Evolutionary conservation across 1,140 invertebrate genomes (phyloP).

Genomic region (Coelopa frigida): DNA sequence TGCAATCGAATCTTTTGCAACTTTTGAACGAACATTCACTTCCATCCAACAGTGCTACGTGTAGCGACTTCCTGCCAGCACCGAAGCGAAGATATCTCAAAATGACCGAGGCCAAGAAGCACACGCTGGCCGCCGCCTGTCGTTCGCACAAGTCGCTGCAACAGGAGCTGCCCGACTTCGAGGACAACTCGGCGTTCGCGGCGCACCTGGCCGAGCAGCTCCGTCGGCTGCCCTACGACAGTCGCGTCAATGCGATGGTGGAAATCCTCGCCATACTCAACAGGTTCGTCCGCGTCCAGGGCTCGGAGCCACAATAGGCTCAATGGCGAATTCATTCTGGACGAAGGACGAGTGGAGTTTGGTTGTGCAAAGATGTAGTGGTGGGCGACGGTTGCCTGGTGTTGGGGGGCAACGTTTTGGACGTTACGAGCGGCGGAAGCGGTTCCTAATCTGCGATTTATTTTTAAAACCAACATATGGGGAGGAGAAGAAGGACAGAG

Average conservation of each 20-base stretch:
- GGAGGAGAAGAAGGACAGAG: too few species aligned
- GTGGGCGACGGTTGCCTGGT: not conserved
- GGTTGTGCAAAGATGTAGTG: not conserved
- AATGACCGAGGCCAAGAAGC: constrained; percentile 13
- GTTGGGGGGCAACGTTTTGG: not conserved
- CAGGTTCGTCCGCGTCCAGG: constrained; percentile 7
- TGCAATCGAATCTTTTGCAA: too few species aligned
- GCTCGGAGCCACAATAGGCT: not conserved
- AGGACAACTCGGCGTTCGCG: constrained; percentile 9
- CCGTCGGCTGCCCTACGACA: constrained; percentile 3
- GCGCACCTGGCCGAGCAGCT: constrained; percentile 9
- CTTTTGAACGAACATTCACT: too few species aligned
- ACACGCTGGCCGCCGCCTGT: not conserved
- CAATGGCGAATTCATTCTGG: too few species aligned
- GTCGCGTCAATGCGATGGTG: constrained; percentile 8
- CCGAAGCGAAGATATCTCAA: not conserved
- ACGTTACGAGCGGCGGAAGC: not conserved
- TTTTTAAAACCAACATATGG: too few species aligned
- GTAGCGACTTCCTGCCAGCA: too few species aligned
- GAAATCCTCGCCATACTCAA: constrained; percentile 10
- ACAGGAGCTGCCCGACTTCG: constrained; percentile 6
- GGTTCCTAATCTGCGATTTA: constrained; percentile 29
- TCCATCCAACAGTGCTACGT: too few species aligned
- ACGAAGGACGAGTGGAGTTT: not conserved
- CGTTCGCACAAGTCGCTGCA: constrained; percentile 7